These are phyloP conservation scores for Caenorhabditis auriculariae DNA, from an alignment of 2,888 invertebrate genomes.

Conservation along the genomic window DNA sequence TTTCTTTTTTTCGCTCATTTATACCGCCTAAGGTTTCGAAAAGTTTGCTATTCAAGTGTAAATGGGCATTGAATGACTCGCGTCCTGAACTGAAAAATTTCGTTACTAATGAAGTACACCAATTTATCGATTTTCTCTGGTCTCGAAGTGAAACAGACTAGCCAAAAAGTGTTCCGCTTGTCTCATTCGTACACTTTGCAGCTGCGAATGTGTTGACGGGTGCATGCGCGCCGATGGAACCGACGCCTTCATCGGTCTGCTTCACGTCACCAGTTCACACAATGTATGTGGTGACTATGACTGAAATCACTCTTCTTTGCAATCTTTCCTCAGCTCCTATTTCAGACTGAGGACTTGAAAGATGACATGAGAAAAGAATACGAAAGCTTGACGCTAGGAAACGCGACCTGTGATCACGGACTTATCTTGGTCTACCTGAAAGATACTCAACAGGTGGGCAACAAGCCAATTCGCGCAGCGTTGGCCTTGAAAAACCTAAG, in stretches of 20 bases:
- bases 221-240: constrained; percentile 40
- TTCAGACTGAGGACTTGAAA: constrained; percentile 42
- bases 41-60: background rate
- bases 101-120: too few relatives aligned
- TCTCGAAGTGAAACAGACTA: too few relatives aligned
- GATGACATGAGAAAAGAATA: constrained; percentile 51
- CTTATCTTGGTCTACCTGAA: constrained; percentile 56
- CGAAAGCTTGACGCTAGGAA: constrained; percentile 46
- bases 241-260: constrained; percentile 47
- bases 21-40: too few relatives aligned
- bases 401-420: constrained; percentile 57
- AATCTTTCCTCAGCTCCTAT: constrained; percentile 2
- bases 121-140: too few relatives aligned
- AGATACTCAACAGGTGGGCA: constrained; percentile 46
- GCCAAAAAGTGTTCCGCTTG: too few relatives aligned
- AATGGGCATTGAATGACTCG: background rate
- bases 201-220: constrained; percentile 46
- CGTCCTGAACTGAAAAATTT: background rate
- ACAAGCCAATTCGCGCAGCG: background rate
- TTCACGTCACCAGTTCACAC: constrained; percentile 47
- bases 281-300: constrained; percentile 31
- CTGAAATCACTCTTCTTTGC: too few relatives aligned
- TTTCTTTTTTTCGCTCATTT: too few relatives aligned
- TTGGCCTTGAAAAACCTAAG: background rate
- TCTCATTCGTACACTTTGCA: too few relatives aligned